A percentile compares a stretch with the other conserved stretches of the same genome.
phyloP scores from a whole-genome alignment of 2,113 vertebrate species.

The Bothrops jararaca region DNA sequence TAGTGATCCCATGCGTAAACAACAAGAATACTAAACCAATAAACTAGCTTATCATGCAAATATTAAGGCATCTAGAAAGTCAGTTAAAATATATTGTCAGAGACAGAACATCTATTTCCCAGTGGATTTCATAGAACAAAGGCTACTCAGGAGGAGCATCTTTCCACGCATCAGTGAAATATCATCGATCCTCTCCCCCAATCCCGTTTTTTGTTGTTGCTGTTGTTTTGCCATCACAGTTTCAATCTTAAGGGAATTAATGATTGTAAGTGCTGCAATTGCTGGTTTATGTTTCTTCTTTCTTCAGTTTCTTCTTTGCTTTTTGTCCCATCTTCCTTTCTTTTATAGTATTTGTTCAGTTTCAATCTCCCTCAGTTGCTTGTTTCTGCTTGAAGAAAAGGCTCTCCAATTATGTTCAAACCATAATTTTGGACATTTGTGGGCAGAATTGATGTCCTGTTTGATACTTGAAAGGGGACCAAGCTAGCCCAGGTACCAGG shows the following conservation, averaged over 20 bases:
- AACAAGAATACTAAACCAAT: constrained; percentile 86
- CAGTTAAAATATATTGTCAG: constrained; percentile 84
- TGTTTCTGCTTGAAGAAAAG: constrained; percentile 97
- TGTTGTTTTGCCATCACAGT: constrained; percentile 62
- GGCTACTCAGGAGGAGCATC: constrained; percentile 85
- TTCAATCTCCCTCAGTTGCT: constrained; percentile 86
- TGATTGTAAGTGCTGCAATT: constrained; percentile 84
- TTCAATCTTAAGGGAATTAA: constrained; percentile 74
- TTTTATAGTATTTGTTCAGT: constrained; percentile 56
- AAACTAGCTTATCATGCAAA: constrained; percentile 99
- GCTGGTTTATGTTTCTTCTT: constrained; percentile 76
- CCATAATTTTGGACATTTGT: constrained; percentile 99
- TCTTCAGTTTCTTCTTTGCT: constrained; percentile 69
- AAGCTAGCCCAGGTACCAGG: constrained; percentile 99
- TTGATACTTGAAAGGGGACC: constrained; percentile 99
- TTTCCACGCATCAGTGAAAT: constrained; percentile 82
- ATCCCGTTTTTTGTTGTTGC: background rate
- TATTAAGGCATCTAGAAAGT: constrained; percentile 99
- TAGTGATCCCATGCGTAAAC: constrained; percentile 89
- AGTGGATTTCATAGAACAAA: constrained; percentile 90
- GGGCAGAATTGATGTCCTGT: constrained; percentile 97
- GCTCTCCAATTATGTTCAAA: constrained; percentile 99
- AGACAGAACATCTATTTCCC: constrained; percentile 98
- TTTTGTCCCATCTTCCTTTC: constrained; percentile 55
- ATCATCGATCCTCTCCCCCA: constrained; percentile 74